phyloP scores from a whole-genome alignment of 2,797 vertebrate genomes.

The Enteromius viviparus region DNA sequence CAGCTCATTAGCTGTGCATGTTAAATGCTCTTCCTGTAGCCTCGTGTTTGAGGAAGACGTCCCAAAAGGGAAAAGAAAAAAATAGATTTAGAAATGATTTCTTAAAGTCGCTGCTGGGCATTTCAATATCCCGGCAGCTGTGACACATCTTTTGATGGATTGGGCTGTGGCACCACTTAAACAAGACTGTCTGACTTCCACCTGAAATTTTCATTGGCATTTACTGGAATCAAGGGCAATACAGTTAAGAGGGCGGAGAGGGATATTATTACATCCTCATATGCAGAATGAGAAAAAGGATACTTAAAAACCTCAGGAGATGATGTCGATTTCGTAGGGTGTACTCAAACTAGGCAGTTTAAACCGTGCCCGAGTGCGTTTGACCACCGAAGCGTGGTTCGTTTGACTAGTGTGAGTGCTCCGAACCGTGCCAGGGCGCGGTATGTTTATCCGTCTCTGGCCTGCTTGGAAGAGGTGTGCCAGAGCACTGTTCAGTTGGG shows the following conservation, averaged over 20 bases:
- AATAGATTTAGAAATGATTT: slow-evolving; percentile 4
- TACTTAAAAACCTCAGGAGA: slow-evolving; percentile 1
- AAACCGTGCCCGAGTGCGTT: too few relatives aligned
- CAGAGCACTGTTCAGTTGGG: too few relatives aligned
- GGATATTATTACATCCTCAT: slow-evolving; percentile 5
- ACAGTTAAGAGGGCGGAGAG: slow-evolving; percentile 5
- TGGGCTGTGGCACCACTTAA: not conserved
- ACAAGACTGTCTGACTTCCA: slow-evolving; percentile 8
- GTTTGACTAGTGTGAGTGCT: too few relatives aligned
- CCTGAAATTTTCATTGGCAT: slow-evolving; percentile 22
- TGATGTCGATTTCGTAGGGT: not conserved
- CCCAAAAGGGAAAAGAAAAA: not conserved
- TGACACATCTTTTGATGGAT: slow-evolving; percentile 28
- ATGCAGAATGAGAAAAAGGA: not conserved
- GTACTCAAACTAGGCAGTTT: too few relatives aligned
- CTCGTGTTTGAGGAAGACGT: not conserved
- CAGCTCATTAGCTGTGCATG: slow-evolving; percentile 41
- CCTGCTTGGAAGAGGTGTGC: too few relatives aligned
- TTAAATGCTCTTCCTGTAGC: slow-evolving; percentile 23
- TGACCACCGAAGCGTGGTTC: too few relatives aligned
- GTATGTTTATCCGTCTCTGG: too few relatives aligned
- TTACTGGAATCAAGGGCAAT: slow-evolving; percentile 20
- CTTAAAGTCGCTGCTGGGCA: slow-evolving; percentile 15
- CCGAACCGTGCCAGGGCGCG: too few relatives aligned
- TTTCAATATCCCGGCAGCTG: slow-evolving; percentile 21